Evolutionary conservation across 2,888 invertebrate genomes (phyloP), one percentile per base, ranked within the genome.

Genomic region (Ichneumoninae sp.): DNA sequence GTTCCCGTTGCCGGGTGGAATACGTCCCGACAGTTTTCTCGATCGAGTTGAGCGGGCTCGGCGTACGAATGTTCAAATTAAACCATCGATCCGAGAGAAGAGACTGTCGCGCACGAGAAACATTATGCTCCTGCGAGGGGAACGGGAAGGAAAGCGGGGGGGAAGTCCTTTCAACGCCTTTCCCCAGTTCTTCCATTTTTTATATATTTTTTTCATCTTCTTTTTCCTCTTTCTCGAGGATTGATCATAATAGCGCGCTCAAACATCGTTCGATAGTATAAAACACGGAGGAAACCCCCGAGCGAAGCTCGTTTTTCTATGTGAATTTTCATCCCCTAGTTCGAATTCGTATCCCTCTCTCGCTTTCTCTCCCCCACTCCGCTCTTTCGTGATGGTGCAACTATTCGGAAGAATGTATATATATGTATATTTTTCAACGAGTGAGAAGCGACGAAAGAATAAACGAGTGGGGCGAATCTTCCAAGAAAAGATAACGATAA

Each of bases 51-150:
- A 66, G 72, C 65, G 72, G 66, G 54, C 57, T 33, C 70, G 47
- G 80, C 80, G 77, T 81, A 78, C 72, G 71, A 84, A 84, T 84
- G 76, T 57, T 78, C 65, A 74, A 78, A 84, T 81, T 81, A 84
- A 84, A 40, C 72, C 70, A 62, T 69, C 65, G 66, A 44, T 44
- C 62, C 70, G 30, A 22, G 75, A 75, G 54, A 69, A 57, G 50
- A 72, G 30, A 71, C 36, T 7, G 62, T 22, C 52, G 6, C 40
- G 66, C 66, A 60, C 40, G 72, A 80, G 52, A 80, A 54, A 52
- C 47, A 52, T 71, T 72, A 71, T 33, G 40, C 65, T 62, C 47
- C 60, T 4, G 36, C 40, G 40, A 40, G 36, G 13, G 19, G 16
- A n/a, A 13, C 7, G 36, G 30, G 44, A 13, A 40, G 50, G 6